Percentiles rank a stretch among this genome's conserved stretches.
These are phyloP conservation scores for Asteroscopus sphinx DNA, from an alignment of 2,888 invertebrate genomes.

Conservation along the genomic window DNA sequence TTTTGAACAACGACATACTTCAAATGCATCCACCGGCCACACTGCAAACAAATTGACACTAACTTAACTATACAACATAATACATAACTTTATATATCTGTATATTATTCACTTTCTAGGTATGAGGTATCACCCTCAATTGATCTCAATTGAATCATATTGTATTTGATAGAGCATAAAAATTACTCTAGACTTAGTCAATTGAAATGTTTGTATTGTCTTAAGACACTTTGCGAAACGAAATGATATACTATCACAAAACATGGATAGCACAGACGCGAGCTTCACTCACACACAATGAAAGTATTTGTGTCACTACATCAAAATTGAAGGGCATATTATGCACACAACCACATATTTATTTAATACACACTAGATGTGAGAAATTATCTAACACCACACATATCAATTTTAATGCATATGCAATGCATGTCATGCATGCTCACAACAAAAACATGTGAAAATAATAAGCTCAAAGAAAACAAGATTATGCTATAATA, in stretches of 20 bases:
- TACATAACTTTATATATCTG: constrained; percentile 3
- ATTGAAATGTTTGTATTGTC: constrained; percentile 15
- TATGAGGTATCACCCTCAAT: constrained; percentile 37
- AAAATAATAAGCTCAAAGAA: not conserved
- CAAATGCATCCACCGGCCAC: constrained; percentile 53
- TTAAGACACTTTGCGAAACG: no score
- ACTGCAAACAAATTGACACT: constrained; percentile 53
- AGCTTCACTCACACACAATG: not conserved
- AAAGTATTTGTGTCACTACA: not conserved
- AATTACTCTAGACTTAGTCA: constrained; percentile 11
- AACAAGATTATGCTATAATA: not conserved
- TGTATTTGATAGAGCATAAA: constrained; percentile 34
- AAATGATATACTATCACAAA: no score
- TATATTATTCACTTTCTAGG: constrained; percentile 22
- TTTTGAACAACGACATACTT: constrained; percentile 82
- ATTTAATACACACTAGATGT: no score
- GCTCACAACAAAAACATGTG: not conserved
- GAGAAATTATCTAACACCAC: no score
- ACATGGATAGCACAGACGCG: not conserved
- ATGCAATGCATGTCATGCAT: no score
- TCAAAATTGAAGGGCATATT: no score
- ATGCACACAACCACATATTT: not conserved
- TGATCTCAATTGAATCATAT: constrained; percentile 47
- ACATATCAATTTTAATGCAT: not conserved
- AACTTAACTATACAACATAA: constrained; percentile 21